Percentiles rank a stretch among this genome's conserved stretches.
Conservation (phyloP, 1,140 invertebrate species). For the Bombus sibiricus region DNA sequence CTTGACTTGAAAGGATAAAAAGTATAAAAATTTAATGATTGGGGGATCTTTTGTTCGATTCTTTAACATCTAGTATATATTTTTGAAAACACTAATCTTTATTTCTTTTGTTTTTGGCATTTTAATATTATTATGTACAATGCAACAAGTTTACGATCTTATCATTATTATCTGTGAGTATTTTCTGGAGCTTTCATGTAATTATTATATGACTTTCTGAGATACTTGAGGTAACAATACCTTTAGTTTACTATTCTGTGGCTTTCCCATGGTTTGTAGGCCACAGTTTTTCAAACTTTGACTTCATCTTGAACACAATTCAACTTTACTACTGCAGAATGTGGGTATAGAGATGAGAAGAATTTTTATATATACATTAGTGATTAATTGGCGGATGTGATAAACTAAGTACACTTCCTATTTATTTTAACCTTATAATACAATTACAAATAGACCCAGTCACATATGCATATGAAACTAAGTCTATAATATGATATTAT, state of each 20-base stretch:
- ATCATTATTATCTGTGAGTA: constrained; percentile 7
- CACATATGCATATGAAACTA: background rate
- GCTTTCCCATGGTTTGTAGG: too few relatives aligned
- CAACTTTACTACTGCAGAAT: background rate
- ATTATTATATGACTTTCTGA: background rate
- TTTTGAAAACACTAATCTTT: background rate
- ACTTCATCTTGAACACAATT: background rate
- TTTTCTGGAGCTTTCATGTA: constrained; percentile 6
- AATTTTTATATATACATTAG: background rate
- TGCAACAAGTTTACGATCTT: background rate
- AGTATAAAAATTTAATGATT: constrained; percentile 35
- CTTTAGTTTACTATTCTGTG: background rate
- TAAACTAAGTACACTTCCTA: background rate
- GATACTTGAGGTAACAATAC: background rate
- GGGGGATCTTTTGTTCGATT: constrained; percentile 39
- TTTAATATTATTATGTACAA: background rate
- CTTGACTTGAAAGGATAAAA: constrained; percentile 11
- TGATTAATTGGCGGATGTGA: background rate
- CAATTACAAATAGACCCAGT: background rate
- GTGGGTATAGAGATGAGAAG: background rate
- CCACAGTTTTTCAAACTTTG: background rate
- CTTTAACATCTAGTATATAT: constrained; percentile 6
- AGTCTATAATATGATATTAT: background rate
- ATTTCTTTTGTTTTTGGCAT: background rate
- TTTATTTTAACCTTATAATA: background rate